Percentiles rank a stretch among this genome's conserved stretches.
phyloP scores from a whole-genome alignment of 2,888 invertebrate species.

The Thereva nobilitata region DNA sequence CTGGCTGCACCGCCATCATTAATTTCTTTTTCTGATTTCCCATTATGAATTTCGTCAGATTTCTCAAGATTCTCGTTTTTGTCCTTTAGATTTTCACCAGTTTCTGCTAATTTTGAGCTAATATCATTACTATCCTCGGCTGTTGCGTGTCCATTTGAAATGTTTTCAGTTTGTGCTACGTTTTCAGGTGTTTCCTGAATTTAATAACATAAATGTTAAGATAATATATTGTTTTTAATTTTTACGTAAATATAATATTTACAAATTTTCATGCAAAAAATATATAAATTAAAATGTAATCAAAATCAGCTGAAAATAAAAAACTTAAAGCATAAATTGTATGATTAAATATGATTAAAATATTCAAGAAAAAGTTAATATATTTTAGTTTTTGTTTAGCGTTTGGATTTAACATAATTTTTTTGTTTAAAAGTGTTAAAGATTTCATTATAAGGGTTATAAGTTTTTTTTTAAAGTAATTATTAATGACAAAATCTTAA shows the following conservation, averaged over 20 bases:
- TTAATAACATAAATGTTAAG: background rate
- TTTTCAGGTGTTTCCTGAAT: conserved; percentile 54
- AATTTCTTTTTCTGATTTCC: conserved; percentile 22
- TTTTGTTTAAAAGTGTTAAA: too few relatives aligned
- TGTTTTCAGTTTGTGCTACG: conserved; percentile 52
- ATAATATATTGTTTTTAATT: background rate
- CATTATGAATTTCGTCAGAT: conserved; percentile 42
- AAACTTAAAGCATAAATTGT: too few relatives aligned
- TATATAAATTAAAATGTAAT: background rate
- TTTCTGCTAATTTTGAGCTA: conserved; percentile 38
- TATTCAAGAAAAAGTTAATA: too few relatives aligned
- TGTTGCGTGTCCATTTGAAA: conserved; percentile 56
- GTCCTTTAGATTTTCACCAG: conserved; percentile 23
- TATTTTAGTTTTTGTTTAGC: too few relatives aligned
- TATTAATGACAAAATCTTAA: background rate
- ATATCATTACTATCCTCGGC: conserved; percentile 43
- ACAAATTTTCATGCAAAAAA: background rate
- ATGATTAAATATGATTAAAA: too few relatives aligned
- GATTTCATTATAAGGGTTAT: too few relatives aligned
- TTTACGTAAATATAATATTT: background rate
- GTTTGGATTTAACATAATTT: too few relatives aligned
- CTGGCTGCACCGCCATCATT: too few relatives aligned
- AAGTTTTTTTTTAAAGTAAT: too few relatives aligned
- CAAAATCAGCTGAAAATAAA: background rate
- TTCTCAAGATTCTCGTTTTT: conserved; percentile 27